Base-by-base conservation (phyloP, 2,113 vertebrate species). In the Chionomys nivalis region DNA sequence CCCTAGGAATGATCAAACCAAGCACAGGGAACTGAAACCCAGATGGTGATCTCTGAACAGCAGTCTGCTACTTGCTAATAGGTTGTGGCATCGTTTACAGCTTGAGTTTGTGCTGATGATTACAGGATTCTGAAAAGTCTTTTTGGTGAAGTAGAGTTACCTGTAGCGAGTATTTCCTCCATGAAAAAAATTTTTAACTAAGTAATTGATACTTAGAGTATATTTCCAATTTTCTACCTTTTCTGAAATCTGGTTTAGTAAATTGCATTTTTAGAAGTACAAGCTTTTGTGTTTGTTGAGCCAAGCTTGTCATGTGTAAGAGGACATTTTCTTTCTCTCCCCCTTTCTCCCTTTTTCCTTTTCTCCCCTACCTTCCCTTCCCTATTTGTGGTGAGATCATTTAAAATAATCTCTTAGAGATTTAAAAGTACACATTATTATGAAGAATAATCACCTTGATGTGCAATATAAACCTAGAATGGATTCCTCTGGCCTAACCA, bases 191-290 rank as follows among this genome's bases (percentile, higher is more conserved):
- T 63, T 78, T 78, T 88, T 76, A 91, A 88, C 26, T 39, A 68
- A 19, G 26, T 19, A 19, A 14, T 96, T 72, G 88, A 68, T 68
- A 49, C 13, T 28, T 83, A 31, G 26, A 76, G 24, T 61, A 21
- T 13, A 87, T 83, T 63, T 82, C 5, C 36, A 39, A 83, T 83
- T 91, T 94, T 77, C 66, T 94, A 88, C 44, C 47, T 55, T 58
- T 58, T 87, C 66, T 88, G 82, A 89, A 88, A 36, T 88, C 26
- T 61, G 3, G 73, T 75, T 91, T 42, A 94, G 42, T 85, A 87
- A 49, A 26, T 81, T 81, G 19, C 3, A 49, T n/a, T 61, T 96
- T 91, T 83, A 85, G 47, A 93, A 89, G 44, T 82, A 33, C 79
- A 91, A 79, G 23, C 52, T 87, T 93, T 79, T 21, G 31, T 28